These are phyloP conservation scores for Myotis vivesi DNA, from an alignment of 2,797 vertebrate genomes.

Conservation along the genomic window DNA sequence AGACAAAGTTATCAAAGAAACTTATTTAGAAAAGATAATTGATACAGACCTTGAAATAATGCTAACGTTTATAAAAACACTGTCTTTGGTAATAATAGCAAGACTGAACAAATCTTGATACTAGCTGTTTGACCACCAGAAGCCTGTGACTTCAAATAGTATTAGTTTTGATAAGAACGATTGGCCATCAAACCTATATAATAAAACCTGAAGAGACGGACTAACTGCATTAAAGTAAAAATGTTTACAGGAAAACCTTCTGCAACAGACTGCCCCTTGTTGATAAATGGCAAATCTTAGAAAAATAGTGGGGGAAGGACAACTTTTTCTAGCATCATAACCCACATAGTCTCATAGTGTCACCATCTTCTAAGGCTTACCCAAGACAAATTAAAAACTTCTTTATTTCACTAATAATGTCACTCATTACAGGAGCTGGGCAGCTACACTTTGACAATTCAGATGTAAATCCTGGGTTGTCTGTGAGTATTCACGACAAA, in stretches of 20 bases:
- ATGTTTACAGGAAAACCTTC: conserved; percentile 74
- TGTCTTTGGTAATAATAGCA: conserved; percentile 78
- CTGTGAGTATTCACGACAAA: conserved; percentile 81
- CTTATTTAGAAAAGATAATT: conserved; percentile 67
- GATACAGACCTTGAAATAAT: conserved; percentile 75
- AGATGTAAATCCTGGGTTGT: conserved; percentile 82
- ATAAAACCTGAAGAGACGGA: conserved; percentile 83
- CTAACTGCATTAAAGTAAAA: conserved; percentile 75
- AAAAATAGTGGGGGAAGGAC: conserved; percentile 77
- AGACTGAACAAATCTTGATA: conserved; percentile 78
- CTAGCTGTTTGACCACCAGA: conserved; percentile 79
- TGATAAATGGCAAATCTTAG: conserved; percentile 80
- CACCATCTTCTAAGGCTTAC: conserved; percentile 73
- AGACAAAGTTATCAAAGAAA: conserved; percentile 57
- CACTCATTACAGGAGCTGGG: conserved; percentile 73
- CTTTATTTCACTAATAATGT: conserved; percentile 83
- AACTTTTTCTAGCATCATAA: conserved; percentile 72
- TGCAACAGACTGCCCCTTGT: conserved; percentile 72
- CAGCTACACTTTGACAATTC: conserved; percentile 83
- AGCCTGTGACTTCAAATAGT: conserved; percentile 83
- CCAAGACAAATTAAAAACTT: conserved; percentile 78
- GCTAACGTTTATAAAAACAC: conserved; percentile 72
- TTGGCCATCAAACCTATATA: conserved; percentile 81
- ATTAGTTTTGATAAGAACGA: conserved; percentile 85
- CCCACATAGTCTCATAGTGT: conserved; percentile 68